Evolutionary conservation across 1,140 invertebrate genomes (phyloP), one percentile per base, ranked within the genome.

Genomic region (Lordiphosa clarofinis): DNA sequence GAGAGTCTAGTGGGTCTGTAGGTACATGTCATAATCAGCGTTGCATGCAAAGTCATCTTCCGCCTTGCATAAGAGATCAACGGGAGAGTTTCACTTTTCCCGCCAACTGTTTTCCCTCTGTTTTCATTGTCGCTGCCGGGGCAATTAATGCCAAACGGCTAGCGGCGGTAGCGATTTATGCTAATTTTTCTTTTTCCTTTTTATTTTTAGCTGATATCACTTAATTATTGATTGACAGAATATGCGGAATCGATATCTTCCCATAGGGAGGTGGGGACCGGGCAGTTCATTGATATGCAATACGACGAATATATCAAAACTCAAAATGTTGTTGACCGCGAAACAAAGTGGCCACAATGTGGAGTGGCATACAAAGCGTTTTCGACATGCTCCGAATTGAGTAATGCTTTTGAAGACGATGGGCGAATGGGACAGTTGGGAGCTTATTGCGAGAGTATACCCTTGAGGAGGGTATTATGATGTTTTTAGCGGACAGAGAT

Each of bases 91-190:
- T 81, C 75, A 81, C 75, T 81, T 81, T 76, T 76, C 62, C 44
- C 19, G 2, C 24, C 10, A 13, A 38, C 11, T 59, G 28, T 57
- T 12, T 37, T 46, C 42, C 42, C 19, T 10, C 6, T 40, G 11
- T 31, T 53, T 42, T 40, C 37, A 53, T 48, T 39, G 12, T 31
- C 39, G 33, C 19, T 76, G 57, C 57, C 56, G 71, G 73, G 66
- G 58, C 82, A 81, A 81, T 81, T 81, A 81, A 82, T 55, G 76
- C 56, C 76, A 62, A 47, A 59, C 55, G 53, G 55, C 52, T 68
- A 61, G 66, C 75, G 74, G 74, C 70, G 67, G 61, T 48, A 28
- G 47, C 63, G 82, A 82, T 75, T 81, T 81, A 81, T 81, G 75
- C 72, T 64, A 81, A 81, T 81, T 69, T 31, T 44, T 40, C 38